phyloP scores from a whole-genome alignment of 2,113 vertebrate genomes.

The Rhadina sibilatrix region DNA sequence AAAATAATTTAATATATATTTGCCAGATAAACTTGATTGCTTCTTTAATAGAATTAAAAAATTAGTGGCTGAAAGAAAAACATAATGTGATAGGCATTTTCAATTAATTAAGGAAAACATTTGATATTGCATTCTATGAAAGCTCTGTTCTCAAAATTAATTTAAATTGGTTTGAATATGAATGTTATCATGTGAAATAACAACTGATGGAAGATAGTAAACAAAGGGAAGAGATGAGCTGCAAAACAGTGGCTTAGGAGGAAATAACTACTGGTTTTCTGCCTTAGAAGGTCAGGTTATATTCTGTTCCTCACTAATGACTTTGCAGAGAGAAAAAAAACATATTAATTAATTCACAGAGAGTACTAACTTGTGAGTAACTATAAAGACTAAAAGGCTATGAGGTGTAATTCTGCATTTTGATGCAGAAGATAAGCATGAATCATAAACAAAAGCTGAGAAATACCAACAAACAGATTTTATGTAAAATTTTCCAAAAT shows the following conservation, averaged over 20 bases:
- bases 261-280: background rate
- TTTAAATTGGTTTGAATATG: slow-evolving; percentile 32
- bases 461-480: background rate
- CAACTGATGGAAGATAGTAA: background rate
- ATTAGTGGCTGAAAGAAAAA: background rate
- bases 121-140: background rate
- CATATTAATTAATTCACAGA: background rate
- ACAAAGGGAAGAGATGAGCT: slow-evolving; percentile 9
- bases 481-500: background rate
- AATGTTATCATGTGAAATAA: background rate
- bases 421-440: background rate
- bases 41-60: slow-evolving; percentile 26
- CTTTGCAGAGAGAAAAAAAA: background rate
- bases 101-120: slow-evolving; percentile 29
- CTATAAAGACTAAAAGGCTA: background rate
- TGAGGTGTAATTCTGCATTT: background rate
- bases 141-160: slow-evolving; percentile 8
- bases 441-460: background rate
- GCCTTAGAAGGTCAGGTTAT: background rate
- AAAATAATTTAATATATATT: background rate
- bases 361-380: background rate
- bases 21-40: background rate
- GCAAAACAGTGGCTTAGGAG: background rate
- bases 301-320: background rate
- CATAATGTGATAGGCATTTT: background rate